Base-by-base conservation (phyloP, 2,888 invertebrate genomes). In the Sepiola atlantica region DNA sequence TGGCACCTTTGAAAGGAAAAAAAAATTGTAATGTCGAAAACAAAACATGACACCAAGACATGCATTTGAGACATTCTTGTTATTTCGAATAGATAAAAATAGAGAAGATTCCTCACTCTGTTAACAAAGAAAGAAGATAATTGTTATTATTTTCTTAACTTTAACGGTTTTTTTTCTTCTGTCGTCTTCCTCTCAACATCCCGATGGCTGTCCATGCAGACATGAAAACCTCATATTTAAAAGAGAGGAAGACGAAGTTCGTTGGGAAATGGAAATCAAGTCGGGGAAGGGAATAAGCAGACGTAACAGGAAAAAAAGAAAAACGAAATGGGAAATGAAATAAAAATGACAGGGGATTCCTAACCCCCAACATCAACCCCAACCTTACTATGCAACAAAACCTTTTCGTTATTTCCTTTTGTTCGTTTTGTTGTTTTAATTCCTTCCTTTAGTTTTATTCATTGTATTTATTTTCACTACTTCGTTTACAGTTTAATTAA, bases 81-180 rank as follows among this genome's bases (percentile, higher is more conserved):
- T 77, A n/a, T 77, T 77, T 14, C n/a, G 77, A 12, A 77, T 77
- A 77, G 77, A n/a, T 77, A 77, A 77, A 77, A 77, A 77, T 77
- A 77, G 77, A n/a, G 77, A 77, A n/a, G 8, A 4, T n/a, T 61
- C 32, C n/a, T 12, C 4, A 21, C n/a, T 77, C 14, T n/a, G 77
- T 77, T 77, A 77, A 77, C 77, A 77, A 77, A n/a, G 16, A 77
- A 57, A 77, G n/a, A 77, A 77, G 77, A 77, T 77, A n/a, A 77
- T 77, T 77, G 77, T 77, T 77, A 77, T 77, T 77, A 77, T 77
- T 77, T 77, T 77, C 4, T 77, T n/a, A 77, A 77, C 77, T 77
- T 77, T 77, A 12, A n/a, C n/a, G n/a, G n/a, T 77, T 18, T 77
- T 77, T 18, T 77, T n/a, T 77, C 21, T 57, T 18, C 0, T 57